Evolutionary conservation across 2,113 vertebrate genomes (phyloP).

Genomic region (Phalacrocorax pelagicus): DNA sequence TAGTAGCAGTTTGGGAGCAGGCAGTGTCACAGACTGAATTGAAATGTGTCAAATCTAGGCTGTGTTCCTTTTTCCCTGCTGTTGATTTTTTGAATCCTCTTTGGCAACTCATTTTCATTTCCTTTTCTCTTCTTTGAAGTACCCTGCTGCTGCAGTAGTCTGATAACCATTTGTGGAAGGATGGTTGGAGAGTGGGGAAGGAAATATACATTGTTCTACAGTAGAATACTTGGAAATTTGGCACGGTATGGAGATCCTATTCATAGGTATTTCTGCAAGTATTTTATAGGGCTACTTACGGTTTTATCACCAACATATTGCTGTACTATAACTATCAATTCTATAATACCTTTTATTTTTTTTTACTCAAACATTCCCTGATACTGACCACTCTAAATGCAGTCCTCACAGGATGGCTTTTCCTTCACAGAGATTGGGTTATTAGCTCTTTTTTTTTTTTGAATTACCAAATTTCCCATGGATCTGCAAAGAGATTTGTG

Average conservation of each 20-base stretch:
- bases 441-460: not conserved
- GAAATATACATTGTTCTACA: not conserved
- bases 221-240: not conserved
- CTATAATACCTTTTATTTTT: not conserved
- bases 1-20: not conserved
- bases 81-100: not conserved
- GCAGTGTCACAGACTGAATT: not conserved
- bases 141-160: not conserved
- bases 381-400: not conserved
- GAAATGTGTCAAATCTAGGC: not conserved
- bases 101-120: not conserved
- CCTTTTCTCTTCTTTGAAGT: not conserved
- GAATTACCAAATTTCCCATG: not conserved
- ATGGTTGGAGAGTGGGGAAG: not conserved
- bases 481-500: not conserved
- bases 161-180: not conserved
- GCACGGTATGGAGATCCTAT: not conserved
- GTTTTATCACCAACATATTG: not conserved
- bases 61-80: not conserved
- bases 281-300: not conserved
- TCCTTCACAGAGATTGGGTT: not conserved
- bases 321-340: not conserved
- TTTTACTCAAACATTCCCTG: not conserved
- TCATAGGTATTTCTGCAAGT: not conserved
- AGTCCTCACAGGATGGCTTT: not conserved